Base-by-base conservation (phyloP, 2,888 invertebrate genomes). In the Epistrophella euchroma region DNA sequence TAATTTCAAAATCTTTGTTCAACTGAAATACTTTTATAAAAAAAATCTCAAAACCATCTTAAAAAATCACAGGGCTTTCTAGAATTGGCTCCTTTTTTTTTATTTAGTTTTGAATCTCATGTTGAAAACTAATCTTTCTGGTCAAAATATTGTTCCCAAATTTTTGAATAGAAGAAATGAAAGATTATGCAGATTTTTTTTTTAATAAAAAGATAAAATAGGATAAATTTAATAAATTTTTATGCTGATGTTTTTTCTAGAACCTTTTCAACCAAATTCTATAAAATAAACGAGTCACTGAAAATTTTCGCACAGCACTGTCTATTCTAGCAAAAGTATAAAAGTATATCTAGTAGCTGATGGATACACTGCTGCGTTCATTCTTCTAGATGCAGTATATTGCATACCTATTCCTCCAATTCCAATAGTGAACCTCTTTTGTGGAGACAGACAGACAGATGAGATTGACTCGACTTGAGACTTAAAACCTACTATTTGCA, bases 401-500 rank as follows among this genome's bases (percentile, higher is more conserved):
- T 32, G 58, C 56, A 52, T 55, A 76, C 70, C 71, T 40, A 19
- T 40, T 15, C 37, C 60, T 60, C 40, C 37, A 37, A 60, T 62
- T 56, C 71, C 81, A 75, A 76, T 82, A 77, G 82, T 68, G 72
- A 52, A 82, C 82, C 73, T 66, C 77, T 66, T 82, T 43, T 68
- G 47, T 35, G 17, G 15, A 71, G 64, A 62, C 62, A 75, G 64
- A 62, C 62, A 75, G 50, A 77, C 73, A 77, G 73, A 85, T 70
- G 83, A 64, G 56, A 81, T 70, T 81, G 70, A 72, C 78, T 78
- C 64, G 78, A 52, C 50, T 68, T 40, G 35, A 58, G 68, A 68
- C 68, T 68, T 32, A 32, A 19, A 52, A 68, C 68, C 52, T 68
- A 52, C 37, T 52, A 68, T 68, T 35, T 64, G 43, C 37, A 35